Evolutionary conservation across 2,888 invertebrate species (phyloP).

Genomic region (Leptopilina drosophilae): DNA sequence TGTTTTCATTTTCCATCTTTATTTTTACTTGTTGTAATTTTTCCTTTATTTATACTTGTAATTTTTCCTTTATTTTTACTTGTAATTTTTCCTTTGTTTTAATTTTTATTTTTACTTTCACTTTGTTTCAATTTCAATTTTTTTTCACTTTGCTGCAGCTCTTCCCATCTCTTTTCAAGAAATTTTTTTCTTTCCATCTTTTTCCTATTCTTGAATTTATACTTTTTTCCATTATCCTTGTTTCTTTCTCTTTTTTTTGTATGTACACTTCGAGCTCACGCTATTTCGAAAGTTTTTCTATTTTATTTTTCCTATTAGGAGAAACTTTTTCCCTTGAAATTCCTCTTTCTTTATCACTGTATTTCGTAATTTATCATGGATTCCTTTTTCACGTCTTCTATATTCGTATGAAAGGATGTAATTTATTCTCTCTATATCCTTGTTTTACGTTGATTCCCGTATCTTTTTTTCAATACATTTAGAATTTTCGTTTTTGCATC

Average conservation of each 20-base stretch:
- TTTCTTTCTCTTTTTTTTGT: background rate
- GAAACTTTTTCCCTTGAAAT: background rate
- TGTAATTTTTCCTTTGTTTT: background rate
- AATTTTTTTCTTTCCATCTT: background rate
- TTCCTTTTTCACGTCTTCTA: background rate
- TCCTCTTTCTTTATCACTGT: background rate
- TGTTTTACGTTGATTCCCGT: background rate
- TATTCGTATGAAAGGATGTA: background rate
- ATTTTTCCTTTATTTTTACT: background rate
- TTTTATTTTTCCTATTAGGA: conserved; percentile 9
- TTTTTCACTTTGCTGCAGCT: too few relatives aligned
- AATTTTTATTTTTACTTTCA: too few relatives aligned
- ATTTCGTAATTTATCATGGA: conserved; percentile 2
- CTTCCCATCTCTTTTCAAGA: background rate
- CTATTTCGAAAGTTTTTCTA: conserved; percentile 3
- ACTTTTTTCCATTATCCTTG: background rate
- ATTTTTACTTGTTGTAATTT: too few relatives aligned
- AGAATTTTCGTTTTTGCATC: background rate
- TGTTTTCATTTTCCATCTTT: too few relatives aligned
- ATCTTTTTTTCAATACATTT: background rate
- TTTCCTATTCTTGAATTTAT: background rate
- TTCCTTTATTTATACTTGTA: background rate
- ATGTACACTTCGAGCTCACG: background rate
- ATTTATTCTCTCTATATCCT: background rate
- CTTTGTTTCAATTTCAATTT: too few relatives aligned